Evolutionary conservation across 2,888 invertebrate species (phyloP).

Genomic region (Drosophila aldrichi): DNA sequence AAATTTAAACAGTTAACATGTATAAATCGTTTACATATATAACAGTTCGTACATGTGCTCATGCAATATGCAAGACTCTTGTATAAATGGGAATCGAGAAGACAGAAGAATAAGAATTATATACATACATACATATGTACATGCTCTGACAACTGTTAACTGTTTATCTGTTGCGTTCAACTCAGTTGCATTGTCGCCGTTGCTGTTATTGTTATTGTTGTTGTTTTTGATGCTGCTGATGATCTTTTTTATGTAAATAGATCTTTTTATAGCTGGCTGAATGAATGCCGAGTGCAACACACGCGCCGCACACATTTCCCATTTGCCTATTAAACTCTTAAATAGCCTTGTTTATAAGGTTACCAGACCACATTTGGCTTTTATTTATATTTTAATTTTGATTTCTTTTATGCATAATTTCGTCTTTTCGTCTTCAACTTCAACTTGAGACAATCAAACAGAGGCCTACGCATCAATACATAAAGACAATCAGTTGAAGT

Average conservation of each 20-base stretch:
- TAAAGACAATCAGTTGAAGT: slow-evolving; percentile 4
- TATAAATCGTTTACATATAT: neutral
- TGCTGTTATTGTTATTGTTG: neutral
- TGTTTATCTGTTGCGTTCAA: neutral
- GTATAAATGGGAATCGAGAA: neutral
- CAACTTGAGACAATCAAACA: slow-evolving; percentile 46
- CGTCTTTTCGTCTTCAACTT: slow-evolving; percentile 29
- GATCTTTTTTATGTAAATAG: slow-evolving; percentile 16
- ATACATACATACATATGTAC: neutral
- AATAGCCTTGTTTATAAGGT: slow-evolving; percentile 48
- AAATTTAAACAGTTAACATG: neutral
- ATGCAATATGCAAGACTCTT: neutral
- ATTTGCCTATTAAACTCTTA: slow-evolving; percentile 30
- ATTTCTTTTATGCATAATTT: slow-evolving; percentile 58
- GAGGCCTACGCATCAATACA: slow-evolving; percentile 52
- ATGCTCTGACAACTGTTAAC: neutral
- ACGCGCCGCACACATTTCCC: slow-evolving; percentile 33
- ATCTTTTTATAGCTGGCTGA: slow-evolving; percentile 4
- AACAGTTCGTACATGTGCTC: neutral
- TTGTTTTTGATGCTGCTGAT: neutral
- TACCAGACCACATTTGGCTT: slow-evolving; percentile 28
- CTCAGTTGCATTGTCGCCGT: neutral
- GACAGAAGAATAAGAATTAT: neutral
- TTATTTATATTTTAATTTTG: slow-evolving; percentile 14
- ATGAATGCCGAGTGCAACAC: slow-evolving; percentile 15